Evolutionary conservation across 2,797 vertebrate genomes (phyloP).

Genomic region (Mus spretus): DNA sequence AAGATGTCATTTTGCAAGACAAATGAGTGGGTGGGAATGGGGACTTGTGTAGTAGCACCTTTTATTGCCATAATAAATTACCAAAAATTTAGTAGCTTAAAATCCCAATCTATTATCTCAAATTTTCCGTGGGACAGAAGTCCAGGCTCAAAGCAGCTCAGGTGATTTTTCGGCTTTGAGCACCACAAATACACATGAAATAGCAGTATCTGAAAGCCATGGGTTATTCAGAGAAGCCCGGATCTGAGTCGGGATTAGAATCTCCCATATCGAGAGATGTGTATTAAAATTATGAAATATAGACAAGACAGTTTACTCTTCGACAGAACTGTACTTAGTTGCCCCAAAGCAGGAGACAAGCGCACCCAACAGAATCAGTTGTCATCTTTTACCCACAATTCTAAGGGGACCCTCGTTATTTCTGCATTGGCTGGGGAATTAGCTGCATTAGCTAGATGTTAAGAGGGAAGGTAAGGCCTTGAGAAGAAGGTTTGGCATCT

Average conservation of each 20-base stretch:
- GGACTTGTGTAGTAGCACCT: neutral
- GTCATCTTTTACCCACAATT: neutral
- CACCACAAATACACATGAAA: neutral
- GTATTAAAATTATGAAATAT: neutral
- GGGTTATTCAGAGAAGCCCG: neutral
- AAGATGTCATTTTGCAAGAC: slow-evolving; percentile 6
- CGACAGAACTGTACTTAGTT: neutral
- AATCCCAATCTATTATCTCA: neutral
- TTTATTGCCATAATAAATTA: slow-evolving; percentile 7
- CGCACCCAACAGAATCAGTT: neutral
- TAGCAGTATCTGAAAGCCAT: neutral
- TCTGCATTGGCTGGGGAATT: neutral
- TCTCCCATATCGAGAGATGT: neutral
- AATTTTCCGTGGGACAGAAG: neutral
- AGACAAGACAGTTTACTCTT: too few relatives aligned
- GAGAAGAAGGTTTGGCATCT: neutral
- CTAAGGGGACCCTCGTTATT: neutral
- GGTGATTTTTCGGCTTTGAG: neutral
- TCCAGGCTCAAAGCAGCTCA: neutral
- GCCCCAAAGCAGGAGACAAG: neutral
- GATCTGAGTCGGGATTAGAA: neutral
- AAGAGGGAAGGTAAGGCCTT: neutral
- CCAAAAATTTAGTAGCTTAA: neutral
- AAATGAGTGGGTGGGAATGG: neutral
- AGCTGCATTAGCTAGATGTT: neutral